Base-by-base conservation (phyloP, 37 sponge, comb jelly and placozoan species). In the Aphrocallistes beatrix region DNA sequence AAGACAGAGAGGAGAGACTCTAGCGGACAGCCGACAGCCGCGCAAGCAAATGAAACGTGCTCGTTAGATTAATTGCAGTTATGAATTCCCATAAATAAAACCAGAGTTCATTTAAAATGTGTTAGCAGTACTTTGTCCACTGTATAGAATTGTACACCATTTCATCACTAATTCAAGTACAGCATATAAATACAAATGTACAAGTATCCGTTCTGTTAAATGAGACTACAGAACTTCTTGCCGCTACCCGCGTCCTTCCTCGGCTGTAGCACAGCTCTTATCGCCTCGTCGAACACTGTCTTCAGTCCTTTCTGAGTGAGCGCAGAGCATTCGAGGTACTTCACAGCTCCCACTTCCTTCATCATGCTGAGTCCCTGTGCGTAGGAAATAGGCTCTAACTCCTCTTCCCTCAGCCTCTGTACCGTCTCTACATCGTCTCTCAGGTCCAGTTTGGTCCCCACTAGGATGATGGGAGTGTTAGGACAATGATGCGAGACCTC, bases 271-370 rank as follows among this genome's bases (percentile, higher is more conserved):
- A 93, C 94, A 32, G 94, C 91, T 85, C 91, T 51, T 0, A 93
- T 93, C 0, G 94, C 94, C 82, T 93, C 94, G 82, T 93, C 94
- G 88, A 93, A 91, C 32, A 93, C 94, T 1, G 50, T 50, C 83
- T 91, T 91, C 38, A 92, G 69, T 51, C 87, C 88, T 42, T 90
- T 87, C 75, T 90, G 90, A n/a, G 92, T 92, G 34, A 92, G 45
- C 8, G 92, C 89, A 9, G 92, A 92, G 87, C 92, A 92, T 60
- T 92, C 92, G 37, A 92, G 37, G 51, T 92, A 92, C 51, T 91
- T 88, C 32, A 89, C 90, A 37, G 92, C 87, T 17, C 51, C 37
- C 1, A 92, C 87, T 23, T 92, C 92, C 39, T 92, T 92, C 23
- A 49, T 82, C 88, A 92, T 90, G 23, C 84, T 36, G 28, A 92